These are phyloP conservation scores for Halotydeus destructor DNA, from an alignment of 1,140 invertebrate genomes.

Conservation along the genomic window DNA sequence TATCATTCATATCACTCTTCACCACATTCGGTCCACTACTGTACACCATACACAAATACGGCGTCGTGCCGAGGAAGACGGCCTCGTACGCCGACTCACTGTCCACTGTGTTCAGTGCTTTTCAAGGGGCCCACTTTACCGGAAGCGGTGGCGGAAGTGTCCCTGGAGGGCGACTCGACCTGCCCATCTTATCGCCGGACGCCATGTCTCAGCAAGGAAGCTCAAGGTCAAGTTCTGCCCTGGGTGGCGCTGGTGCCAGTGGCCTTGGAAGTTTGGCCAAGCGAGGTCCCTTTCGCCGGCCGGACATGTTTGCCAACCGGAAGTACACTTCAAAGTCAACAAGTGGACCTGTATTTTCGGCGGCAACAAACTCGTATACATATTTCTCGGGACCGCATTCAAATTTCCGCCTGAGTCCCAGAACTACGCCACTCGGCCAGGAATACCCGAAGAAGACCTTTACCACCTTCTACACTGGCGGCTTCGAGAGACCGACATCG, in stretches of 20 bases:
- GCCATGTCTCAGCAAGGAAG: slow-evolving; percentile 12
- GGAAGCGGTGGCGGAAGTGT: slow-evolving; percentile 6
- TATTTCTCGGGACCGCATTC: background rate
- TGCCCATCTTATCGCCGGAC: background rate
- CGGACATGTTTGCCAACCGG: background rate
- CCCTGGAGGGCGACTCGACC: background rate
- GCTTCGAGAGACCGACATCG: background rate
- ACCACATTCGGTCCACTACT: slow-evolving; percentile 20
- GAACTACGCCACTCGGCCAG: background rate
- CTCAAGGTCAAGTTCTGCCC: too few relatives aligned
- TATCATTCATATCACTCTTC: slow-evolving; percentile 20
- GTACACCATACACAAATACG: slow-evolving; percentile 13
- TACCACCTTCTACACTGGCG: background rate
- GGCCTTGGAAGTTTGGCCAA: too few relatives aligned
- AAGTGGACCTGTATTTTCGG: slow-evolving; percentile 2
- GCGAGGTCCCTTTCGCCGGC: too few relatives aligned
- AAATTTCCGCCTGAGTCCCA: background rate
- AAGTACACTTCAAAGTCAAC: background rate
- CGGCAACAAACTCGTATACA: slow-evolving; percentile 2
- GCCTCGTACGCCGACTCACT: slow-evolving; percentile 15
- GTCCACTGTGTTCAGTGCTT: slow-evolving; percentile 16
- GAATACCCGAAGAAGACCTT: background rate
- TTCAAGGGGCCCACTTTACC: slow-evolving; percentile 10
- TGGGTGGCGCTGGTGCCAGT: too few relatives aligned
- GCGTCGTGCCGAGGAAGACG: slow-evolving; percentile 8